A percentile compares a stretch with the other conserved stretches of the same genome.
These are phyloP conservation scores for Stegodyphus mimosarum DNA, from an alignment of 1,140 invertebrate genomes.

Conservation along the genomic window DNA sequence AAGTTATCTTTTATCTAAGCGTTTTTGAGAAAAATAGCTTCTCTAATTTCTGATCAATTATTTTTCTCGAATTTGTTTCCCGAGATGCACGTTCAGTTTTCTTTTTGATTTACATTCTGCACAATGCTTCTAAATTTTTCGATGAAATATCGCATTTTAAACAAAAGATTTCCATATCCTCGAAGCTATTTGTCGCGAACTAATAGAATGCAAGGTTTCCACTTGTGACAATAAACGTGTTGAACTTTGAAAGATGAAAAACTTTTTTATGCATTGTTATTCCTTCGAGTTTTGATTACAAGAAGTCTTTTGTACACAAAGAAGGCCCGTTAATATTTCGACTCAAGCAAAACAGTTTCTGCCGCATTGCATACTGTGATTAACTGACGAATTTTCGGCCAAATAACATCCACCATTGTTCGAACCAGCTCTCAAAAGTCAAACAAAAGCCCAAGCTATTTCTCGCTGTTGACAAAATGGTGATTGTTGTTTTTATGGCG, in stretches of 20 bases:
- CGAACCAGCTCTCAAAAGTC: constrained; percentile 48
- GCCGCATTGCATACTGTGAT: constrained; percentile 22
- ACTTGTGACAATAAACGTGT: constrained; percentile 44
- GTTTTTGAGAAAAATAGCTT: no score
- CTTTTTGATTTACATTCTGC: no score
- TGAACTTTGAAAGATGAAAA: constrained; percentile 28
- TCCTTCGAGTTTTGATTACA: constrained; percentile 40
- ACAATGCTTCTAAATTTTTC: constrained; percentile 9
- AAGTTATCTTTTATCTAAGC: no score
- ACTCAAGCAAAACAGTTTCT: constrained; percentile 43
- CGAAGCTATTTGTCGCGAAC: constrained; percentile 45
- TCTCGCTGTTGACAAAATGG: constrained; percentile 54
- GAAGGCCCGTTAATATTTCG: constrained; percentile 53
- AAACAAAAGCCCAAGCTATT: constrained; percentile 53
- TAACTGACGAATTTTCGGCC: constrained; percentile 50
- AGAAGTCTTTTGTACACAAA: constrained; percentile 39
- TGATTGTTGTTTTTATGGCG: constrained; percentile 52
- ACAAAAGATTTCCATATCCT: constrained; percentile 39
- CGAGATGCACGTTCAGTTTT: no score
- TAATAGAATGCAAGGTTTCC: constrained; percentile 35
- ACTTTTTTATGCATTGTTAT: constrained; percentile 8
- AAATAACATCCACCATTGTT: constrained; percentile 52
- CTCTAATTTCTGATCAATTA: no score
- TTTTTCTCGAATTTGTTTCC: no score
- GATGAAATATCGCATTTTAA: constrained; percentile 41